Percentiles rank a stretch among this genome's conserved stretches.
Conservation (phyloP, 2,113 vertebrate species). For the Oryctolagus cuniculus region DNA sequence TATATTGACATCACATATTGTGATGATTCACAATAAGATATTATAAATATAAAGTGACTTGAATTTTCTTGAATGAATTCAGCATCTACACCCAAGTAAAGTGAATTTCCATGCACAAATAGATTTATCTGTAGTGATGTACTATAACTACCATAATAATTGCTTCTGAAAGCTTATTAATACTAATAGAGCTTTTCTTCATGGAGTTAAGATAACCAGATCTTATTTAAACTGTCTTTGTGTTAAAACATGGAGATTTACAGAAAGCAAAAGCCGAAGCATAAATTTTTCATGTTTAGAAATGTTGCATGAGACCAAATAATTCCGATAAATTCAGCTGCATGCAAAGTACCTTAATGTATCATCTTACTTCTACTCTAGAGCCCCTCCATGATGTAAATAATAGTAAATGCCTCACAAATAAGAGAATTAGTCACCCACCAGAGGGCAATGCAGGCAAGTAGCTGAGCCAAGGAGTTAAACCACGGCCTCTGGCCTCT, state of each 20-base stretch:
- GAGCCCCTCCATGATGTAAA: background rate
- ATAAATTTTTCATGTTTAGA: background rate
- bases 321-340: background rate
- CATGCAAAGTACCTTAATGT: background rate
- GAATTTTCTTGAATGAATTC: conserved; percentile 44
- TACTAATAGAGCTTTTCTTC: background rate
- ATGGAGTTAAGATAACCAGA: background rate
- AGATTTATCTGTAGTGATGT: background rate
- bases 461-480: conserved; percentile 10
- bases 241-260: conserved; percentile 36
- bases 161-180: conserved; percentile 31
- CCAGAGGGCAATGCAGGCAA: background rate
- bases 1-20: background rate
- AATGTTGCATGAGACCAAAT: background rate
- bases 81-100: background rate
- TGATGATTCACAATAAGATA: conserved; percentile 44
- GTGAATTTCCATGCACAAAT: background rate
- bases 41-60: conserved; percentile 32
- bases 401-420: background rate
- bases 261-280: background rate
- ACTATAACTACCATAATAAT: background rate
- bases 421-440: conserved; percentile 1
- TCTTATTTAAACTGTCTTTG: conserved; percentile 15
- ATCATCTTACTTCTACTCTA: background rate
- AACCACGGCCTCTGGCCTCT: background rate